Base-by-base conservation (phyloP, 2,888 invertebrate species). In the Tupiocoris notatus region DNA sequence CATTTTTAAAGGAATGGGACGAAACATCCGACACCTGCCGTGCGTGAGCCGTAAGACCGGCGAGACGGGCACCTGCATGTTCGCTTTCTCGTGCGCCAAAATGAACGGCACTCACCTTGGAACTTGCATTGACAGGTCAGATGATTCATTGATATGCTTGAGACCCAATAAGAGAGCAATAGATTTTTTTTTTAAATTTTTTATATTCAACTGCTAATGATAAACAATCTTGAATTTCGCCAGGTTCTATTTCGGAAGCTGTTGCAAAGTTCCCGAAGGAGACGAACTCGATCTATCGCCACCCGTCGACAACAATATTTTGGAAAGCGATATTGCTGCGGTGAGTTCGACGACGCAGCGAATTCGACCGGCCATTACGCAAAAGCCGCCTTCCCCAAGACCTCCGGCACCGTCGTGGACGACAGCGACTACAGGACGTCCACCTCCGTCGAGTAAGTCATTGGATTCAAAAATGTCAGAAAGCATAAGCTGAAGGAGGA, bases 51-150 rank as follows among this genome's bases (percentile, higher is more conserved):
- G 92, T 83, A 89, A 90, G 82, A 90, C 91, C 25, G 91, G 90
- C 54, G 89, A 92, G 80, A 91, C 91, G 78, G 95, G 96, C 0
- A 88, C 93, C 0, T 96, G 96, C 83, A 96, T 96, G 96, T 96
- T 96, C 83, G 95, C 95, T 78, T 94, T 94, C 84, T 93, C 95
- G 82, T 96, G 95, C 83, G 88, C 93, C 64, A 93, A 94, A 86
- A 89, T 92, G 78, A 95, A 95, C 83, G 96, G 96, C 59, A 92
- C 94, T 0, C 95, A 96, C 82, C 86, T 96, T 80, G 95, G 95
- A 25, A 95, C 95, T 0, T 96, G 96, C 84, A 94, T 95, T 82
- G 95, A 96, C 85, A 89, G 59, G 59, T 59, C 39, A 3, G 39
- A 39, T 12, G 39, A 39, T 39, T 39, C 12, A 3, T 39, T 39